Conservation (phyloP, 2,113 vertebrate species). For the Mystacornis crossleyi region DNA sequence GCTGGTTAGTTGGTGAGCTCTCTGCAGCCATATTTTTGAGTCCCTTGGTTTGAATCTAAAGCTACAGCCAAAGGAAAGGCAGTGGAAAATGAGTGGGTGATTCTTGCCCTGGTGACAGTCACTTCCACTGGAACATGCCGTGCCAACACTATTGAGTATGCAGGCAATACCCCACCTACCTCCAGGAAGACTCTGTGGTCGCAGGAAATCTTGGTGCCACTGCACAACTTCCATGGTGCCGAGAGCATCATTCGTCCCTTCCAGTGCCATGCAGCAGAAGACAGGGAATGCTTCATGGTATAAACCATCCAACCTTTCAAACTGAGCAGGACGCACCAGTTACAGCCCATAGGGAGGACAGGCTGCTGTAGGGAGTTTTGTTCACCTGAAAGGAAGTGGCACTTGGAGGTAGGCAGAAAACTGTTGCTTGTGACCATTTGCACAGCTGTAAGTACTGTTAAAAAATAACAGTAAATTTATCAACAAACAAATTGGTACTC, state of each 20-base stretch:
- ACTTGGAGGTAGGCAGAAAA: background rate
- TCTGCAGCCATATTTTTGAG: background rate
- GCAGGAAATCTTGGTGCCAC: background rate
- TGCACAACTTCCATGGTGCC: background rate
- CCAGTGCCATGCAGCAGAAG: background rate
- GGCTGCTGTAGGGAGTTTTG: background rate
- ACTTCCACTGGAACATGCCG: background rate
- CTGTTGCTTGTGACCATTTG: background rate
- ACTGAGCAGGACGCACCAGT: background rate
- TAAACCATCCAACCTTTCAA: background rate
- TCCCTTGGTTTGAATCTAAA: background rate
- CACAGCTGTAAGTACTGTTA: background rate
- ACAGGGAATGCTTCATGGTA: background rate
- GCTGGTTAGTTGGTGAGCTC: background rate
- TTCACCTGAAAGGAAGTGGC: background rate
- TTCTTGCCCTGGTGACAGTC: background rate
- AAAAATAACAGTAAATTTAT: background rate
- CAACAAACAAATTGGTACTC: background rate
- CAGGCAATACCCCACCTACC: background rate
- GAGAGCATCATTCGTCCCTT: accelerated
- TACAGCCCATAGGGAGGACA: background rate
- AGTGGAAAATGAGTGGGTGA: background rate
- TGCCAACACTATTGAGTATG: accelerated
- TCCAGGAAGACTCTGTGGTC: background rate
- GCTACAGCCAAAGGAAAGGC: background rate